Conservation (phyloP, 2,888 invertebrate genomes). For the Sesia bembeciformis region DNA sequence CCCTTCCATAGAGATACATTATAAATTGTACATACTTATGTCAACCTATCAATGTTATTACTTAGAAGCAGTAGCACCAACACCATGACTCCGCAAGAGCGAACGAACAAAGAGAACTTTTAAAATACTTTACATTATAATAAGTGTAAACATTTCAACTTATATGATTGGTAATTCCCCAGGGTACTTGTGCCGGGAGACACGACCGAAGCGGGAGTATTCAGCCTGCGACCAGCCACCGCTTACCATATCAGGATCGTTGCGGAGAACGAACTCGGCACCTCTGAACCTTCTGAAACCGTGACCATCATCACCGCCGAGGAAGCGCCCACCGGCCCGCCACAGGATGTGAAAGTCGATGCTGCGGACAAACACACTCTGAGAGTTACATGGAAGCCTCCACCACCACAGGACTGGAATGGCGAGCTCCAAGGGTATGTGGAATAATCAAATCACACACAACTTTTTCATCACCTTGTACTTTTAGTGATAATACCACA, state of each 20-base stretch:
- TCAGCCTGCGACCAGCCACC: constrained; percentile 91
- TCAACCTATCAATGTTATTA: too few relatives aligned
- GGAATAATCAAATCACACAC: neutral
- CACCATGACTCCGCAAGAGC: too few relatives aligned
- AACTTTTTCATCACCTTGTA: too few relatives aligned
- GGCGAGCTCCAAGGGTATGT: constrained; percentile 82
- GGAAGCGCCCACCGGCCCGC: constrained; percentile 90
- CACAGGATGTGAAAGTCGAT: constrained; percentile 88
- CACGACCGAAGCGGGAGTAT: constrained; percentile 91
- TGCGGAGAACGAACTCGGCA: constrained; percentile 94
- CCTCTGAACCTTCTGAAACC: constrained; percentile 93
- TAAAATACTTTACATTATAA: neutral
- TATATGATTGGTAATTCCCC: constrained; percentile 1
- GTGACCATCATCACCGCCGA: constrained; percentile 97
- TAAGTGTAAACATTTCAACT: neutral
- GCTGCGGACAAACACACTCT: constrained; percentile 90
- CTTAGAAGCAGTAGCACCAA: too few relatives aligned
- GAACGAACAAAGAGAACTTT: neutral
- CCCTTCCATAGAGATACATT: too few relatives aligned
- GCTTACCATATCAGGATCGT: constrained; percentile 94
- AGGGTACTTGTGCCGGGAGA: constrained; percentile 91
- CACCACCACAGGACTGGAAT: constrained; percentile 91
- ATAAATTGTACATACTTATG: too few relatives aligned
- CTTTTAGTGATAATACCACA: too few relatives aligned
- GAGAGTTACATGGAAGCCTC: constrained; percentile 93